Evolutionary conservation across 2,888 invertebrate species (phyloP), one percentile per base, ranked within the genome.

Genomic region (Eurytoma adleriae): DNA sequence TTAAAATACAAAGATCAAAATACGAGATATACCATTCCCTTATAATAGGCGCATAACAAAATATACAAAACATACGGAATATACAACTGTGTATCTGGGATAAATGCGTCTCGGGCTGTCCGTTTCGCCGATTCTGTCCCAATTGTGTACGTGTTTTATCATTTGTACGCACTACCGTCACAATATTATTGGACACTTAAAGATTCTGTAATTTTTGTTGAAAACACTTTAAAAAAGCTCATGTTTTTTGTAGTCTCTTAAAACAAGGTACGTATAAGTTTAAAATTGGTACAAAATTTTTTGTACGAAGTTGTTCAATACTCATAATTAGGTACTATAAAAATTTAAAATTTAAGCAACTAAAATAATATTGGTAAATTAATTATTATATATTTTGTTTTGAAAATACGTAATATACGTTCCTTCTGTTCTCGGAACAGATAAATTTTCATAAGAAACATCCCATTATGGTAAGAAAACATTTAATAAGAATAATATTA

Each of bases 51-150:
- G 69, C 66, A 71, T 85, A 87, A 85, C 86, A 86, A 86, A 86
- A 84, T 85, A 85, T 86, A 87, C 84, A 85, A 85, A 87, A 86
- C 82, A 83, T 86, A 85, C 81, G 83, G 85, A 86, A 86, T 86
- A 86, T 85, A 85, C 83, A 85, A 79, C 81, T 82, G 75, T 85
- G 76, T 75, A 56, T 75, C 18, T 84, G 75, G 78, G 71, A 83
- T 86, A 85, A 85, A 85, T 85, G 84, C 84, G 79, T 84, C 78
- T 76, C 73, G 76, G 72, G 59, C 56, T 67, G 48, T 67, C 67
- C 74, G 67, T 79, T 77, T 79, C 73, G 81, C 75, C 75, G 14
- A 78, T 78, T 70, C 59, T 70, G 18, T 76, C 71, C 80, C 72
- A 18, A 67, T 54, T 75, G 64, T 67, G 4, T 73, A 13, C 61